Evolutionary conservation across 2,888 invertebrate genomes (phyloP).

Genomic region (Mimas tiliae): DNA sequence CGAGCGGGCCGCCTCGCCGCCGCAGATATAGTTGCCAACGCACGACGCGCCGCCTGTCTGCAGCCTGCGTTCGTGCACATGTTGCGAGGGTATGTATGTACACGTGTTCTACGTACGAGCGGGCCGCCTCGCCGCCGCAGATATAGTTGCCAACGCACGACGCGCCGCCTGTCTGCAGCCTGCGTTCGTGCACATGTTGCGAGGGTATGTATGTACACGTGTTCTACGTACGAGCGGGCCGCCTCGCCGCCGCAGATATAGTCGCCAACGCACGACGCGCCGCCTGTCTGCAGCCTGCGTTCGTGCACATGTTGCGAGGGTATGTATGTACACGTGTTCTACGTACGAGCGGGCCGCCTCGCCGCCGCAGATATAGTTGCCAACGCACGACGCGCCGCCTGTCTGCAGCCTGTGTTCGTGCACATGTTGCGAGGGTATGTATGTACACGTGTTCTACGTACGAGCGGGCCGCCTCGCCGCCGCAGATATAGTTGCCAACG

Average conservation of each 20-base stretch:
- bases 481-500: too few relatives aligned
- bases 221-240: conserved; percentile 90
- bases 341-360: conserved; percentile 90
- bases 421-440: conserved; percentile 50
- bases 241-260: conserved; percentile 91
- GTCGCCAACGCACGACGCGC: conserved; percentile 89
- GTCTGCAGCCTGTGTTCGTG: conserved; percentile 87
- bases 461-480: too few relatives aligned
- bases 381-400: conserved; percentile 88
- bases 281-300: conserved; percentile 87
- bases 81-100: conserved; percentile 45
- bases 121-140: conserved; percentile 90
- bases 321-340: conserved; percentile 76
- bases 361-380: conserved; percentile 91
- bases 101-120: conserved; percentile 86
- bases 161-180: conserved; percentile 87
- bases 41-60: conserved; percentile 87
- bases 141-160: conserved; percentile 92
- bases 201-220: conserved; percentile 39
- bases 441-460: background rate
- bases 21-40: conserved; percentile 92
- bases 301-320: conserved; percentile 71
- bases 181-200: conserved; percentile 78
- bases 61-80: conserved; percentile 84
- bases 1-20: conserved; percentile 92